phyloP scores from a whole-genome alignment of 2,113 vertebrate genomes.

The Erythrocercus mccallii region DNA sequence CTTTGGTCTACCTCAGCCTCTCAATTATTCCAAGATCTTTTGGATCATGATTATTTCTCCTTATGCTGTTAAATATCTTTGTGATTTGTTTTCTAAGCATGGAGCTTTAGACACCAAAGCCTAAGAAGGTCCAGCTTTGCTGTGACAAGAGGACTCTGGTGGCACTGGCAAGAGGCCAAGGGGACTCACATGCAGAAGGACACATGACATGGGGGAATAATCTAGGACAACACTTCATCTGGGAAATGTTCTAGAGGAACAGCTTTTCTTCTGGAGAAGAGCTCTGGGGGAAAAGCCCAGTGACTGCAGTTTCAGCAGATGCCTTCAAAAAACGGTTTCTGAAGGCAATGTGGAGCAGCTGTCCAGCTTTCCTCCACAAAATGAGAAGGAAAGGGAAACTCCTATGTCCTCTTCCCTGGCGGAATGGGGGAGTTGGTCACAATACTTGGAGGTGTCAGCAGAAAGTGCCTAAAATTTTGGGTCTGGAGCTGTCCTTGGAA shows the following conservation, averaged over 20 bases:
- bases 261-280: background rate
- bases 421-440: background rate
- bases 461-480: background rate
- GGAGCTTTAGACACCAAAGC: background rate
- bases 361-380: background rate
- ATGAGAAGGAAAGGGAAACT: background rate
- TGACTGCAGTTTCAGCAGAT: background rate
- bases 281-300: background rate
- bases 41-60: background rate
- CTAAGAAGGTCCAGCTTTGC: background rate
- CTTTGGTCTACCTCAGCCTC: constrained; percentile 30
- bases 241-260: background rate
- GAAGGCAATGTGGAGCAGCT: background rate
- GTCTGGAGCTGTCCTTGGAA: background rate
- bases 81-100: background rate
- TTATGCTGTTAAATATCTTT: background rate
- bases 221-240: background rate
- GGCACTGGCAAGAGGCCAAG: background rate
- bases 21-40: background rate
- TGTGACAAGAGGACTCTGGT: background rate
- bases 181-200: background rate
- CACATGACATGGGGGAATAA: background rate
- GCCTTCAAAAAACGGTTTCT: background rate
- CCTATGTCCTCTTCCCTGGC: fast-evolving
- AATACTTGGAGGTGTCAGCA: background rate